A percentile compares a stretch with the other conserved stretches of the same genome.
phyloP scores from a whole-genome alignment of 2,797 vertebrate genomes.

The Chanos chanos region DNA sequence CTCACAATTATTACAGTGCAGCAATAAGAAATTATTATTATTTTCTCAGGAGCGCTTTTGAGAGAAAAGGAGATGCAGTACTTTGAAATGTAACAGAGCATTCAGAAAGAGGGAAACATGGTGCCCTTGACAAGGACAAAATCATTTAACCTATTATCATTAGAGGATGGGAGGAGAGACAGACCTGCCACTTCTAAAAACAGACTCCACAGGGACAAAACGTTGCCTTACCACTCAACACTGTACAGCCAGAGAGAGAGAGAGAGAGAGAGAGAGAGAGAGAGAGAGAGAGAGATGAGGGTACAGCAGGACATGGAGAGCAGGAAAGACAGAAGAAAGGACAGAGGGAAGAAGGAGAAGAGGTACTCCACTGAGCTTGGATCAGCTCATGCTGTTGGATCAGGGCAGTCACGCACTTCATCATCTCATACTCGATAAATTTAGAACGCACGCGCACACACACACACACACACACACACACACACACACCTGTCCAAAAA shows the following conservation, averaged over 20 bases:
- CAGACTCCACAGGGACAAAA: conserved; percentile 11
- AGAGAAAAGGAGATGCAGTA: no score
- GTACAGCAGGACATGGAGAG: conserved; percentile 3
- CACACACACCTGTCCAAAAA: not conserved
- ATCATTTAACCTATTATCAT: conserved; percentile 35
- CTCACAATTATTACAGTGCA: no score
- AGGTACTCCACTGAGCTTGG: conserved; percentile 11
- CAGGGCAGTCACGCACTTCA: conserved; percentile 20
- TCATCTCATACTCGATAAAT: conserved; percentile 24
- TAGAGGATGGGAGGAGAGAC: conserved; percentile 8
- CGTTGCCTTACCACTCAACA: not conserved
- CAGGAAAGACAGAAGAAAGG: conserved; percentile 2
- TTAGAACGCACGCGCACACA: no score
- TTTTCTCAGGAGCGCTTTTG: no score
- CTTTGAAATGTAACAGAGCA: no score
- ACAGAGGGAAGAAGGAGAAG: not conserved
- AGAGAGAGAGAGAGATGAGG: conserved; percentile 3
- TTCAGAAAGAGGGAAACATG: not conserved
- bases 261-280: conserved; percentile 1
- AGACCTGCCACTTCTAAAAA: conserved; percentile 25
- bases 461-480: conserved; percentile 1
- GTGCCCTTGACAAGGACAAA: conserved; percentile 37
- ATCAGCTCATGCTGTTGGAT: conserved; percentile 25
- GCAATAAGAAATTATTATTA: no score
- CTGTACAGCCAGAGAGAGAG: not conserved